Percentiles rank a stretch among this genome's conserved stretches.
phyloP scores from a whole-genome alignment of 2,113 vertebrate species.

The Pedionomus torquatus region DNA sequence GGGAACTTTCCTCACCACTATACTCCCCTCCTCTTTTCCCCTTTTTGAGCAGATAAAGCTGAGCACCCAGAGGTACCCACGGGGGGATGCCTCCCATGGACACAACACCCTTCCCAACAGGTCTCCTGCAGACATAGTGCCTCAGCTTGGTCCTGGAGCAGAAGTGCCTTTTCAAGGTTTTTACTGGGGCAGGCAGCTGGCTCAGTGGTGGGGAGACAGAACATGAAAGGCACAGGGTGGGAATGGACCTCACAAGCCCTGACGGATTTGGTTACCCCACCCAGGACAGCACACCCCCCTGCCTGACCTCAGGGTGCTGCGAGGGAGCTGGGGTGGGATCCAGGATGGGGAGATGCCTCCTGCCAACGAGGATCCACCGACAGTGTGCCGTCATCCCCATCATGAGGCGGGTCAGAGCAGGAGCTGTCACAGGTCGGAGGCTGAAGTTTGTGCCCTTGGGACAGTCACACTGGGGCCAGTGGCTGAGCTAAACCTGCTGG shows the following conservation, averaged over 20 bases:
- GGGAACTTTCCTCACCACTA: neutral
- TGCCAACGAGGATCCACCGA: rapidly evolving
- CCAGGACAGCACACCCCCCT: neutral
- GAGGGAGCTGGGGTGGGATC: neutral
- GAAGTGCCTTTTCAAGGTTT: neutral
- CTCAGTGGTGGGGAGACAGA: rapidly evolving
- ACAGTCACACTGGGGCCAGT: rapidly evolving
- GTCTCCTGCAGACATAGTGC: neutral
- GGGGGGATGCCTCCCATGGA: rapidly evolving
- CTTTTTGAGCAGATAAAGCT: neutral
- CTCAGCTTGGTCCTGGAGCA: rapidly evolving
- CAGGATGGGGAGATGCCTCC: neutral
- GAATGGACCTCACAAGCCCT: neutral
- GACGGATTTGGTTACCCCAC: too few relatives aligned
- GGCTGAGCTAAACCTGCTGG: neutral
- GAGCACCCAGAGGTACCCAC: neutral
- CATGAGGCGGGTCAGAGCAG: rapidly evolving
- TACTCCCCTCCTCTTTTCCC: neutral
- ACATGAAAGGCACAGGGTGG: neutral
- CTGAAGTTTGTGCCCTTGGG: too few relatives aligned
- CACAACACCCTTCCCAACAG: neutral
- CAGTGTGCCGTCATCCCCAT: rapidly evolving
- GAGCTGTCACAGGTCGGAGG: rapidly evolving
- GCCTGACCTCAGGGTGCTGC: rapidly evolving
- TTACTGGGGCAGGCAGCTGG: neutral